Evolutionary conservation across 1,140 invertebrate species (phyloP), one percentile per base, ranked within the genome.

Genomic region (Scaptomyza hsui): DNA sequence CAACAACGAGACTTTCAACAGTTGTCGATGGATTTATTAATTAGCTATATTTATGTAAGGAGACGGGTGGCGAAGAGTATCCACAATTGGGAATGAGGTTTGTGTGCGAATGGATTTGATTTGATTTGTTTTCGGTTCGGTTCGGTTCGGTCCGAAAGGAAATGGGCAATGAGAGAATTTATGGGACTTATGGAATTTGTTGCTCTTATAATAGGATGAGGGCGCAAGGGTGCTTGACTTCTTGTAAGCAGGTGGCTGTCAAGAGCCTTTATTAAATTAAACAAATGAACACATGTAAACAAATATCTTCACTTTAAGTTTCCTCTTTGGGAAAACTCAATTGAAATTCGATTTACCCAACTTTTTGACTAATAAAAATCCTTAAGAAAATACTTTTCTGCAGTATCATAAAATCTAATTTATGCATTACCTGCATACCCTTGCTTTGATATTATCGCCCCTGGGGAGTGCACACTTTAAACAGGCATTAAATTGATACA

Each of bases 401-500:
- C 53, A 67, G 39, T 51, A 61, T 47, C 68, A 83, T 83, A 86
- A 80, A 83, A 83, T 86, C 63, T 80, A 86, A 86, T 83, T 86
- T 83, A 83, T 83, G 76, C 74, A 73, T 85, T 83, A 64, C 75
- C 80, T 79, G 75, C 72, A 75, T 44, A 26, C 55, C 41, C 55
- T 19, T 29, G 41, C 55, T 29, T 10, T 1, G 39, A 29, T 57
- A 26, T 57, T 57, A 51, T 49, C 21, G 47, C 35, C 48, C 49
- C 48, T 3, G 56, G 63, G 63, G 52, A 51, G 60, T 56, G 57
- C 41, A 24, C 62, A 71, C 81, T 81, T 86, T 81, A 86, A 85
- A 85, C 74, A 75, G 71, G 73, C 77, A 86, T 86, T 86, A 85
- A 85, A 85, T 86, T 85, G 81, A 85, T 85, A 81, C 73, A 64